Evolutionary conservation across 2,797 vertebrate species (phyloP).

Genomic region (Schizothorax lantsangensis): DNA sequence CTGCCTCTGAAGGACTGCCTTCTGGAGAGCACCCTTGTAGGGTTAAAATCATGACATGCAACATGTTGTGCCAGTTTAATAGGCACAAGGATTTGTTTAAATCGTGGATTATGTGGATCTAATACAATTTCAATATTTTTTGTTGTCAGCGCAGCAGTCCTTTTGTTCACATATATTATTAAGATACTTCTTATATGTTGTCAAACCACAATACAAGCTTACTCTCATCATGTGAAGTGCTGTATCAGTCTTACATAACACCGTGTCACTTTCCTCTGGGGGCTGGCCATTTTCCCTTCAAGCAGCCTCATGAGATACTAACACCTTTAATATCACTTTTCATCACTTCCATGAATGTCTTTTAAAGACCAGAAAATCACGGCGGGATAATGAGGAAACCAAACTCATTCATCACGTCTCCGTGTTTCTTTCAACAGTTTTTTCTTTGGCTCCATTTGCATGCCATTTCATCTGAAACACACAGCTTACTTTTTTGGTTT

Average conservation of each 20-base stretch:
- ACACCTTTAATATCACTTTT: neutral
- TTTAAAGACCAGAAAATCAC: neutral
- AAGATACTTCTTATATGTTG: neutral
- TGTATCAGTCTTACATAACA: neutral
- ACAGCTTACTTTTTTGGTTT: slow-evolving; percentile 39
- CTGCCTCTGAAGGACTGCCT: no score
- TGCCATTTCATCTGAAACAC: slow-evolving; percentile 46
- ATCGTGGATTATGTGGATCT: neutral
- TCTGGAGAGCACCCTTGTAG: no score
- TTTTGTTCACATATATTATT: neutral
- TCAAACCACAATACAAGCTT: slow-evolving; percentile 15
- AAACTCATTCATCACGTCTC: neutral
- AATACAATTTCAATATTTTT: neutral
- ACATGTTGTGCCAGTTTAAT: neutral
- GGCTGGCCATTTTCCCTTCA: neutral
- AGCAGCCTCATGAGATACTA: neutral
- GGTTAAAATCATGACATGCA: neutral
- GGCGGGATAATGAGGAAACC: neutral
- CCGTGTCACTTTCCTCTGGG: neutral
- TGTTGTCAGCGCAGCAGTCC: neutral
- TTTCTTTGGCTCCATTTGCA: slow-evolving; percentile 32
- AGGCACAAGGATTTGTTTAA: neutral
- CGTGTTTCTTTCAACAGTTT: neutral
- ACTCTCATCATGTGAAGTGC: neutral
- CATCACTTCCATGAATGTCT: neutral